phyloP scores from a whole-genome alignment of 1,140 invertebrate genomes.

The Probaryconus sp. region DNA sequence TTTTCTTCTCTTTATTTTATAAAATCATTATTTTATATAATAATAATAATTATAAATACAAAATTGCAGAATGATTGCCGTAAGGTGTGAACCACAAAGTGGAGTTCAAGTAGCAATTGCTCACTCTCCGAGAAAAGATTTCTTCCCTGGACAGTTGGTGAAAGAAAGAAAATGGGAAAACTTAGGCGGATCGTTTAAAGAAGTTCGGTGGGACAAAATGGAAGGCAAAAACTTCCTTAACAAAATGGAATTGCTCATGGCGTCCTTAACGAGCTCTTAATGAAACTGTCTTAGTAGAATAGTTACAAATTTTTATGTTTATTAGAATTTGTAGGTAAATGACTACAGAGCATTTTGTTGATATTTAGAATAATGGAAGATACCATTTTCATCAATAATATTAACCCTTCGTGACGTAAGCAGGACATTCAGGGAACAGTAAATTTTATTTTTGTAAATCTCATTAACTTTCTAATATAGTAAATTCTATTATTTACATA shows the following conservation, averaged over 20 bases:
- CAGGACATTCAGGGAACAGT: too few species aligned
- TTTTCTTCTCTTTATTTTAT: background rate
- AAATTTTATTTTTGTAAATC: too few species aligned
- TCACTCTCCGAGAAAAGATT: constrained; percentile 90
- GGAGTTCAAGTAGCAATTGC: constrained; percentile 86
- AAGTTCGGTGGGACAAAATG: constrained; percentile 95
- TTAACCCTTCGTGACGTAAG: too few species aligned
- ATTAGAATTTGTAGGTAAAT: too few species aligned
- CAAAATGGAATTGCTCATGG: constrained; percentile 98
- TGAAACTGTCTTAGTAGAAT: constrained; percentile 8
- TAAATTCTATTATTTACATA: too few species aligned
- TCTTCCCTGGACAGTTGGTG: constrained; percentile 90
- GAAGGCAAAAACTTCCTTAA: constrained; percentile 98
- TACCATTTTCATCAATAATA: too few species aligned
- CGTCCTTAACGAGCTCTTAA: constrained; percentile 85
- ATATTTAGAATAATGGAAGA: too few species aligned
- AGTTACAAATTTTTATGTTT: too few species aligned
- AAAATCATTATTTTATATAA: background rate
- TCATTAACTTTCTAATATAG: too few species aligned
- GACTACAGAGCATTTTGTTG: too few species aligned
- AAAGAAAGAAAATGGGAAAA: constrained; percentile 95
- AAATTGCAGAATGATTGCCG: constrained; percentile 86
- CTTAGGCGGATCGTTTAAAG: constrained; percentile 92
- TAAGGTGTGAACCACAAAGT: constrained; percentile 89
- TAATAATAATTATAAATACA: constrained; percentile 11